Evolutionary conservation across 1,140 invertebrate species (phyloP), one percentile per base, ranked within the genome.

Genomic region (Diprion similis): DNA sequence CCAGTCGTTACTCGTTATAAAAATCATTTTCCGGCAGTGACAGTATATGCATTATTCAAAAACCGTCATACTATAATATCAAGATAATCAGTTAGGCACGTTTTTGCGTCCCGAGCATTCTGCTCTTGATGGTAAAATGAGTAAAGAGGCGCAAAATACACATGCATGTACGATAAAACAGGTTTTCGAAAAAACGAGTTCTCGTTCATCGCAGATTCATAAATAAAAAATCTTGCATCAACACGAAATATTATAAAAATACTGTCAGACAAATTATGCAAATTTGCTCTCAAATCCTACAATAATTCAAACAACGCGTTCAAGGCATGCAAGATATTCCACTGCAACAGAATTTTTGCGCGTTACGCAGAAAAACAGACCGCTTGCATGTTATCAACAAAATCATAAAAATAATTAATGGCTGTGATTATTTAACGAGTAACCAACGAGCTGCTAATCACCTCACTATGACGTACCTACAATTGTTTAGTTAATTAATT

Each of bases 1-100:
- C 45, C 19, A 24, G 24, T 66, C 17, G 24, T 71, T 71, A 67
- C 45, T 66, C 64, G 18, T 46, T 17, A 59, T 59, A 59, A 59
- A 59, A 59, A 59, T 17, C 11, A 17, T 59, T 59, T 59, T 13
- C 51, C 11, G 51, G 6, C 51, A 59, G 51, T 59, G 51, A 59
- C n/a, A 17, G 51, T 59, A 11, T 17, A 59, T 17, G 51, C 9
- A 17, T 59, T 15, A 59, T 59, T 59, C 11, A 59, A 59, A 59
- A 59, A 37, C 2, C 24, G 24, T 37, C 24, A 6, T 37, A 37
- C 24, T 37, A 37, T 37, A 37, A 37, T 37, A 37, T 37, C 24
- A 37, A 37, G 24, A 37, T 37, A 37, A 37, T 37, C 6, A 59
- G 7, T 15, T 59, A 17, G n/a, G n/a, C 51, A 59, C 4, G 51